phyloP scores from a whole-genome alignment of 2,113 vertebrate genomes.

The Dermatemys mawii region DNA sequence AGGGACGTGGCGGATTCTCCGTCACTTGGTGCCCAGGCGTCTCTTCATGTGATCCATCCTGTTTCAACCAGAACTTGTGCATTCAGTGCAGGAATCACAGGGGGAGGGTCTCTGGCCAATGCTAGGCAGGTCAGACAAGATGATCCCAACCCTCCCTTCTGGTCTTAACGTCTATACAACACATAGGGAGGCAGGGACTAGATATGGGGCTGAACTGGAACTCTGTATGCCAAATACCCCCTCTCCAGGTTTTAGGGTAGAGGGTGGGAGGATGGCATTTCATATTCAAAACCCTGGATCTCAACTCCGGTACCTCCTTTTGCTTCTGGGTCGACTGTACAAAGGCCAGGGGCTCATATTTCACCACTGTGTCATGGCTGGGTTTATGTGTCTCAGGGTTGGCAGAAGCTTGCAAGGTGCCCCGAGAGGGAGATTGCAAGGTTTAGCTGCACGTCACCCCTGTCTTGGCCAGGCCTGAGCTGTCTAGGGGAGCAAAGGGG shows the following conservation, averaged over 20 bases:
- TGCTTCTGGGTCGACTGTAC: not conserved
- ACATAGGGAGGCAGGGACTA: not conserved
- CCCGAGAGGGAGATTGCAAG: too few relatives aligned
- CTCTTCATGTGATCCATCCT: too few relatives aligned
- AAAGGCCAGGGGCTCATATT: not conserved
- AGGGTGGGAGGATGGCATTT: not conserved
- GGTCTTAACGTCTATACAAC: not conserved
- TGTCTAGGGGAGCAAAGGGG: too few relatives aligned
- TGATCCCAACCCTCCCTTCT: too few relatives aligned
- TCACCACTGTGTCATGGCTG: not conserved
- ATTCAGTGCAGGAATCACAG: too few relatives aligned
- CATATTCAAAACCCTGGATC: not conserved
- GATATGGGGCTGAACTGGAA: not conserved
- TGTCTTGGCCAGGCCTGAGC: not conserved
- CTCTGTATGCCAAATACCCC: not conserved
- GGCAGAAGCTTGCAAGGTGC: not conserved
- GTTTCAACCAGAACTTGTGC: too few relatives aligned
- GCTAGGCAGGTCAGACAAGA: too few relatives aligned
- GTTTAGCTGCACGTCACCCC: not conserved
- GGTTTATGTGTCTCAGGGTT: not conserved
- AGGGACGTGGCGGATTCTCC: too few relatives aligned
- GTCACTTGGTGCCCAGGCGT: too few relatives aligned
- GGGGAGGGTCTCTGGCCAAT: too few relatives aligned
- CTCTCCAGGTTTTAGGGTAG: not conserved
- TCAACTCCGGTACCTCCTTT: not conserved